Evolutionary conservation across 1,140 invertebrate species (phyloP).

Genomic region (Lepidotrigona ventralis): DNA sequence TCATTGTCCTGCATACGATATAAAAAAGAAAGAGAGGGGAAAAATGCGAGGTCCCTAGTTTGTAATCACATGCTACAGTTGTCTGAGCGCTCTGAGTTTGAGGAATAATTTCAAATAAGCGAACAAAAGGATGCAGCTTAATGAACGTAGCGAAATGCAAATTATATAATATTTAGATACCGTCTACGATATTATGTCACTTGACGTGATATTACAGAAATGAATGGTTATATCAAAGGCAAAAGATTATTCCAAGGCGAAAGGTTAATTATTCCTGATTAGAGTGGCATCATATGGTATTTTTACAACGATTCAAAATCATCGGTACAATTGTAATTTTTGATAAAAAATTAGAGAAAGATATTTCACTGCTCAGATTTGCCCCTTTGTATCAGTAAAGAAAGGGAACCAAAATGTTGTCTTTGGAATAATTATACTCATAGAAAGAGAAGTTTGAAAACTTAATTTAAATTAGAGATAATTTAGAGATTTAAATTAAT

Average conservation of each 20-base stretch:
- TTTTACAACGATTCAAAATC: no score
- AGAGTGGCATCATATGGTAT: not conserved
- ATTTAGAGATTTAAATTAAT: no score
- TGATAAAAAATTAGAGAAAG: no score
- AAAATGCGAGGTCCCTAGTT: not conserved
- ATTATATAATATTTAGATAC: not conserved
- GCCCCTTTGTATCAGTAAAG: no score
- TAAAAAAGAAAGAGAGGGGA: slow-evolving; percentile 32
- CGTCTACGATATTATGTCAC: not conserved
- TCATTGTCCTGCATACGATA: slow-evolving; percentile 59
- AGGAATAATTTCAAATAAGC: slow-evolving; percentile 5
- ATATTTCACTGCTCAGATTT: no score
- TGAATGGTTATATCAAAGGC: not conserved
- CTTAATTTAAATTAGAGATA: no score
- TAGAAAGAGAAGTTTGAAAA: not conserved
- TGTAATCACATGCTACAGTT: slow-evolving; percentile 36
- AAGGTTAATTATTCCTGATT: not conserved
- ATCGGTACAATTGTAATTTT: no score
- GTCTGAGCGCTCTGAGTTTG: not conserved
- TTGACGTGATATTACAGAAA: not conserved
- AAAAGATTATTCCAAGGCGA: not conserved
- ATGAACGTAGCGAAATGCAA: not conserved
- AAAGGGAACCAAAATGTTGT: no score
- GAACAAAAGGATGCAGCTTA: not conserved
- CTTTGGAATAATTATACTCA: no score